phyloP scores from a whole-genome alignment of 2,113 vertebrate species.

The Corythornis vintsioides region DNA sequence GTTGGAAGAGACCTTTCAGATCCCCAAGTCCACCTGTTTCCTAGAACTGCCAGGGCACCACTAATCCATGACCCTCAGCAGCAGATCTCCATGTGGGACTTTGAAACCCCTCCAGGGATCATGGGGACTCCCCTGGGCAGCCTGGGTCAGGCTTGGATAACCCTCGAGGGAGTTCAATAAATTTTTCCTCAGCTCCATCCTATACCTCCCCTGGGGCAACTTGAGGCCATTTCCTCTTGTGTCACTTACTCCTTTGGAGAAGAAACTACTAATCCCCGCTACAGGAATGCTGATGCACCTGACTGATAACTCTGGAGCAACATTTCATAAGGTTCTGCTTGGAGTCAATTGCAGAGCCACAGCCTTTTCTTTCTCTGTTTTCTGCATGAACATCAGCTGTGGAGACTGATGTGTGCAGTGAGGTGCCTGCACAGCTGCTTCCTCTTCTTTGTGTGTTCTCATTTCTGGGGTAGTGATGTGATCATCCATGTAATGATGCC shows the following conservation, averaged over 20 bases:
- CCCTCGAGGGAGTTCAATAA: background rate
- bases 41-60: too few relatives aligned
- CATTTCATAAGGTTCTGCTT: background rate
- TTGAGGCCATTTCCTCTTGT: background rate
- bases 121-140: background rate
- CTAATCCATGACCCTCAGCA: background rate
- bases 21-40: too few relatives aligned
- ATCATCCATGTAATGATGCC: rapidly evolving
- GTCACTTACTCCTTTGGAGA: background rate
- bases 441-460: rapidly evolving
- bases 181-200: background rate
- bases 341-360: background rate
- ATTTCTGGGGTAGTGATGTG: rapidly evolving
- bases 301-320: background rate
- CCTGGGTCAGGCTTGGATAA: background rate
- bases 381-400: background rate
- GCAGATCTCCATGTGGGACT: background rate
- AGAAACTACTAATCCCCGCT: background rate
- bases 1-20: too few relatives aligned
- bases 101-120: background rate
- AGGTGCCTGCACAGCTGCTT: background rate
- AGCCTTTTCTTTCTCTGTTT: background rate
- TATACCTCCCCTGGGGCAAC: background rate
- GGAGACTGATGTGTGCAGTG: too few relatives aligned
- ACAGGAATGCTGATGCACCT: rapidly evolving